Evolutionary conservation across 2,797 vertebrate species (phyloP).

Genomic region (Eulemur mongoz): DNA sequence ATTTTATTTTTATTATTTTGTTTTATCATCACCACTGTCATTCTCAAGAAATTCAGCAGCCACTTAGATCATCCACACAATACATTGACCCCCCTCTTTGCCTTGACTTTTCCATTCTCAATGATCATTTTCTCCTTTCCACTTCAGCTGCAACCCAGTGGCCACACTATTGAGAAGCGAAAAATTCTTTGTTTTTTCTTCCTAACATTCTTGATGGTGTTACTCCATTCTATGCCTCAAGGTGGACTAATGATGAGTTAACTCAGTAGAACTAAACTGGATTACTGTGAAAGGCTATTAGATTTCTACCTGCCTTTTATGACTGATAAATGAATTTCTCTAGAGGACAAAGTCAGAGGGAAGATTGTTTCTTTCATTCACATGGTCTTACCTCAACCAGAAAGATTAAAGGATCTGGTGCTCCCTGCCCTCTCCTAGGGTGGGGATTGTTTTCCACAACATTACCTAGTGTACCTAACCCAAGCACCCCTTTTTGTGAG

Average conservation of each 20-base stretch:
- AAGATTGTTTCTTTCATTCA: not conserved
- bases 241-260: not conserved
- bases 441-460: not conserved
- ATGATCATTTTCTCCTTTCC: not conserved
- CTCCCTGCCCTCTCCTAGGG: too few relatives aligned
- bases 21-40: not conserved
- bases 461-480: not conserved
- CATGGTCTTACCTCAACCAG: not conserved
- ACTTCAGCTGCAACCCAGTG: not conserved
- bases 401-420: not conserved
- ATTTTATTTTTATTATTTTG: not conserved
- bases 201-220: not conserved
- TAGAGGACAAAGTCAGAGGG: not conserved
- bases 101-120: not conserved
- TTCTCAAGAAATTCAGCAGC: not conserved
- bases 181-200: not conserved
- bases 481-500: not conserved
- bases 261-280: not conserved
- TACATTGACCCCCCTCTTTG: not conserved
- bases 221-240: not conserved
- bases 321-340: not conserved
- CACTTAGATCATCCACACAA: not conserved
- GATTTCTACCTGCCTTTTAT: not conserved
- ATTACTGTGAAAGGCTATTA: not conserved
- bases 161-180: not conserved